These are phyloP conservation scores for Saccostrea echinata DNA, from an alignment of 1,140 invertebrate genomes.

Conservation along the genomic window DNA sequence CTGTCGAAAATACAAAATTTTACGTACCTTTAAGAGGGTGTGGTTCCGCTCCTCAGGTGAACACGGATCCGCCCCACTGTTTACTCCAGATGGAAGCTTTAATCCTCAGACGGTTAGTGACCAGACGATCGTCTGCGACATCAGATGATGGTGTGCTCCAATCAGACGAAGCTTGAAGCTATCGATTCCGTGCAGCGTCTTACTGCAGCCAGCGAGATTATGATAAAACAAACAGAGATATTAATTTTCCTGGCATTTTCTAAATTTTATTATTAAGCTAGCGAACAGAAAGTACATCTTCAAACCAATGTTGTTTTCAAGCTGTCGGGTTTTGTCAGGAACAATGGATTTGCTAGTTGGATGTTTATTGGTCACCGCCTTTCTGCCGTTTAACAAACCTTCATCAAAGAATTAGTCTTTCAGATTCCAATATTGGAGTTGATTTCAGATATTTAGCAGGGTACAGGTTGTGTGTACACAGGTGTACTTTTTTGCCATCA, in stretches of 20 bases:
- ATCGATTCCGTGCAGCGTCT: conserved; percentile 18
- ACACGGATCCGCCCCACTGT: not conserved
- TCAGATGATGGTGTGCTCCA: conserved; percentile 21
- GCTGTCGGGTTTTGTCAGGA: not conserved
- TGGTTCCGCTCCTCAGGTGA: not conserved
- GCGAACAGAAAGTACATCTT: not conserved
- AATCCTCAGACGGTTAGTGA: not conserved
- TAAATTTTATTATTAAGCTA: not conserved
- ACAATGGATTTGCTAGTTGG: not conserved
- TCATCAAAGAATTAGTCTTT: not conserved
- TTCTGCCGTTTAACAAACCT: not conserved
- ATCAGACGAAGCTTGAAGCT: not conserved
- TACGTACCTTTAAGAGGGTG: not conserved
- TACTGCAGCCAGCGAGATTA: conserved; percentile 29
- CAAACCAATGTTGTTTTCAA: not conserved
- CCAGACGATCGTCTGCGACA: not conserved
- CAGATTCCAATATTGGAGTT: not conserved
- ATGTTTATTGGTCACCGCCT: not conserved
- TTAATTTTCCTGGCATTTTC: conserved; percentile 14
- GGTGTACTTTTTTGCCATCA: not conserved
- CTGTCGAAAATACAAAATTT: not conserved
- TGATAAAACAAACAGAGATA: conserved; percentile 2
- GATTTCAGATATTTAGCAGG: not conserved
- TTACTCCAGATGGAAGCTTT: not conserved
- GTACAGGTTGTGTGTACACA: not conserved